Evolutionary conservation across 2,888 invertebrate species (phyloP), one percentile per base, ranked within the genome.

Genomic region (Limenitis camilla): DNA sequence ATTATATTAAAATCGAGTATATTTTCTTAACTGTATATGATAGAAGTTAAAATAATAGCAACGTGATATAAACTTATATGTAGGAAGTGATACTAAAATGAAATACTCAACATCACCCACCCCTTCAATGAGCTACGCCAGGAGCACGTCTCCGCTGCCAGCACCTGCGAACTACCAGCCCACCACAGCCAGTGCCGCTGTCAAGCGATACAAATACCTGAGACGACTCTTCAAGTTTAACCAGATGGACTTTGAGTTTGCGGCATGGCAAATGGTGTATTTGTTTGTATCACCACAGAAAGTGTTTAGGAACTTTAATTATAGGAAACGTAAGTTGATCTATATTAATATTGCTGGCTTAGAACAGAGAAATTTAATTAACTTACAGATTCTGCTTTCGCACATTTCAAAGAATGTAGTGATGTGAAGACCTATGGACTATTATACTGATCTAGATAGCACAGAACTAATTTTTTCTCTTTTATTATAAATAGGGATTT

Each of bases 161-260:
- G 90, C 91, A 11, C 94, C 94, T 29, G 90, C 89, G 19, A 91
- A 90, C 68, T 89, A 89, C 68, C 92, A 92, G 66, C 89, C 90
- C 42, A 91, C 92, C 63, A 92, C 93, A 67, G 80, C 83, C 48
- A 93, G 94, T 53, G 97, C 96, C 2, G 93, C 96, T 39, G 93
- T 94, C 40, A 97, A 97, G 83, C 90, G 94, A 58, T 95, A 94
- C 81, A 94, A 94, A 86, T 96, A 96, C 80, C 84, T 97, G 47
- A 88, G 95, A 61, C 90, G 96, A 69, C 82, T 97, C 55, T 89
- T 96, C 55, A 95, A 96, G 79, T 97, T 97, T 73, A 92, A 95
- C 70, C 98, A 99, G 86, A 99, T 99, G 99, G 99, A 99, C 84
- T 99, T 99, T 86, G 98, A 99, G 77, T 99, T 97, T 88, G 99